Conservation (phyloP, 1,140 invertebrate genomes). For the Drosophila persimilis region DNA sequence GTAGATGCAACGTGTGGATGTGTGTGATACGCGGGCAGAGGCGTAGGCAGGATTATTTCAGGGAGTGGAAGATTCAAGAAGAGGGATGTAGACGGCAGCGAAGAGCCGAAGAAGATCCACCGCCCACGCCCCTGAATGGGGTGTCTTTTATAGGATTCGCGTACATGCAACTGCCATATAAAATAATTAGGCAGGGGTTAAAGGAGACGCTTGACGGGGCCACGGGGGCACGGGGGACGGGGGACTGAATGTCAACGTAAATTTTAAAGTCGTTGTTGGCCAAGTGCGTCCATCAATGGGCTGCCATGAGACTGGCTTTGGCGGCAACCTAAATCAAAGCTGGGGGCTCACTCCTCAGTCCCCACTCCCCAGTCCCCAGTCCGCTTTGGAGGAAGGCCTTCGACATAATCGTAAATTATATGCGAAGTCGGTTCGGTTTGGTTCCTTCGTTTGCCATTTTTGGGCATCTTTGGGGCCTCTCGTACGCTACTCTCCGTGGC, state of each 20-base stretch:
- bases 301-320: slow-evolving; percentile 61
- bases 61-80: too few species aligned
- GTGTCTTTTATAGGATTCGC: neutral
- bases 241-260: slow-evolving; percentile 65
- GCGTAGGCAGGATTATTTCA: too few species aligned
- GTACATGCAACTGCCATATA: slow-evolving; percentile 54
- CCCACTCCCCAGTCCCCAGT: too few species aligned
- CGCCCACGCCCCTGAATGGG: too few species aligned
- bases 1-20: slow-evolving; percentile 35
- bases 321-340: slow-evolving; percentile 74
- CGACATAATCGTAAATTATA: slow-evolving; percentile 75
- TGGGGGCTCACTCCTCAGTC: neutral
- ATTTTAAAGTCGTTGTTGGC: slow-evolving; percentile 45
- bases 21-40: neutral
- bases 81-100: too few species aligned
- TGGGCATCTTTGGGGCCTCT: slow-evolving; percentile 39
- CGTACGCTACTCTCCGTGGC: neutral
- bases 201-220: neutral
- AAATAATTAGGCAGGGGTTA: slow-evolving; percentile 72
- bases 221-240: neutral
- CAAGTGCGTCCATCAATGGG: slow-evolving; percentile 68
- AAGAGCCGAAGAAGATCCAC: too few species aligned
- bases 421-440: slow-evolving; percentile 36
- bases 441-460: slow-evolving; percentile 51
- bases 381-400: neutral